Base-by-base conservation (phyloP, 2,797 vertebrate species). In the Picus viridis region DNA sequence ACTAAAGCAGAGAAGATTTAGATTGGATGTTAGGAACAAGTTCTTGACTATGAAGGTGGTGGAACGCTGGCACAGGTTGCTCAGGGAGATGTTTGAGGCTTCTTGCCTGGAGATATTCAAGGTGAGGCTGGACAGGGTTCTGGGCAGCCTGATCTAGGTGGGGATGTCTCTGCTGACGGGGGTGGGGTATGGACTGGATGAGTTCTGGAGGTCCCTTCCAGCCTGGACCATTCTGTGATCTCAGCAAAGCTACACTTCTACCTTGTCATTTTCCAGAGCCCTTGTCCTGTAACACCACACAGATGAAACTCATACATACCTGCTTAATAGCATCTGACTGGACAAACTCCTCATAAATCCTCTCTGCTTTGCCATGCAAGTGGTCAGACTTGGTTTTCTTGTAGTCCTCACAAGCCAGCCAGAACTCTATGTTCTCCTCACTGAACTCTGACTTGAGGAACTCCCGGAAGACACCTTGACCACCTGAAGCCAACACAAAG, bases 361-460 rank as follows among this genome's bases (percentile, higher is more conserved):
- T 96, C 67, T 98, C 97, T 62, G 98, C 98, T 93, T 98, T 98
- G 74, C 70, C 49, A 12, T 91, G 93, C 62, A 98, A 85, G 45
- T 96, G 92, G 67, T 96, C 95, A 75, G 96, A 84, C 20, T 97
- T 96, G 23, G 97, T 97, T 96, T 95, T 97, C 87, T 97, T 98
- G 83, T 97, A 98, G 63, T 98, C 98, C 81, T 98, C 98, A 62
- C 98, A 98, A 68, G 98, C 98, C 91, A 98, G 16, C 98, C 98
- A 98, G 92, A 98, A 98, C 34, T 98, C 98, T 0, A 98, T 98
- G 61, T 98, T 98, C 81, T 98, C 98, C 78, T 98, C 98, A 0
- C 98, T 98, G 95, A 97, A 98, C 63, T 98, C 98, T n/a, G 98
- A 97, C 83, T 97, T 98, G 16, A 98, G 92, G 75, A 98, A 98